Evolutionary conservation across 2,888 invertebrate species (phyloP).

Genomic region (Cylindroiulus punctatus): DNA sequence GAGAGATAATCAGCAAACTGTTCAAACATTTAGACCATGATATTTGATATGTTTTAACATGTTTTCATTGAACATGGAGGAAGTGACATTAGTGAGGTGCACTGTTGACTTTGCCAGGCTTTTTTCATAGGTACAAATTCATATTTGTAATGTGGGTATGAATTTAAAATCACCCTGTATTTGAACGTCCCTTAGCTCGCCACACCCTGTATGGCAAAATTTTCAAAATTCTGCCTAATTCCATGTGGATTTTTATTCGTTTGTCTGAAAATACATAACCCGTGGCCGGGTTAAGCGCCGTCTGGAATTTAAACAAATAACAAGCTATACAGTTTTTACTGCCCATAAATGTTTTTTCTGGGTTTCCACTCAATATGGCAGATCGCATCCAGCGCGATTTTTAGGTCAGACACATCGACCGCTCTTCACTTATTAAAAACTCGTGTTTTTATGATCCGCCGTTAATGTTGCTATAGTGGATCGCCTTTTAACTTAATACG

Average conservation of each 20-base stretch:
- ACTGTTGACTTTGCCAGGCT: no score
- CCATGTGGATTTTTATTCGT: not conserved
- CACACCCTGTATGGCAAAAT: not conserved
- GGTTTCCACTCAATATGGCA: not conserved
- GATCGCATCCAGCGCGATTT: not conserved
- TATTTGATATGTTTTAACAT: no score
- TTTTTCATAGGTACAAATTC: no score
- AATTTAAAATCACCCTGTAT: no score
- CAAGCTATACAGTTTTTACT: not conserved
- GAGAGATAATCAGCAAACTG: no score
- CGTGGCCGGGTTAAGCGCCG: not conserved
- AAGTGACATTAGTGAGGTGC: no score
- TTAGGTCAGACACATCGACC: slow-evolving; percentile 26
- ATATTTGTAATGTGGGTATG: no score
- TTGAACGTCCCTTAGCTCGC: no score
- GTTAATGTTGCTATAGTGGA: not conserved
- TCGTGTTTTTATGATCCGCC: not conserved
- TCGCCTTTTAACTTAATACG: not conserved
- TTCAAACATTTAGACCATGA: no score
- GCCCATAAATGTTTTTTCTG: not conserved
- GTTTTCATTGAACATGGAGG: no score
- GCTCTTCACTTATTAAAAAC: not conserved
- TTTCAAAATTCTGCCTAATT: not conserved
- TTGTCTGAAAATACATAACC: not conserved
- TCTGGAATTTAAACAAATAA: not conserved